Evolutionary conservation across 1,140 invertebrate species (phyloP), one percentile per base, ranked within the genome.

Genomic region (Megalonaias nervosa): DNA sequence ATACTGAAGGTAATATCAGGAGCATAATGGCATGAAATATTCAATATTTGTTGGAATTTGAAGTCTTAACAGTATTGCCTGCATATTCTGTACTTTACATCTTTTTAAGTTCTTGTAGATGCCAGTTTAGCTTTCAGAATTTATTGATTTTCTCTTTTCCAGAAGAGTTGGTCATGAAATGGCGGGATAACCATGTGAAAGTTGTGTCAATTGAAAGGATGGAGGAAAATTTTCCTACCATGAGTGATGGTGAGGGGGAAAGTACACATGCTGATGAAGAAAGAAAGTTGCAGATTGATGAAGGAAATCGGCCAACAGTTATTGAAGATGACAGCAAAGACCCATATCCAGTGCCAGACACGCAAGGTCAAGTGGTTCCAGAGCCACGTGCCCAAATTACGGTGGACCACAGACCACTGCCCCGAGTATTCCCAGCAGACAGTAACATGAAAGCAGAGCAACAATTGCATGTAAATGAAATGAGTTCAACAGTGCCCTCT

Each of bases 221-320:
- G 38, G 38, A 48, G 38, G 38, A 48, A 11, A 48, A 48, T 48
- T 48, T 48, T 48, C 9, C 6, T 48, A 11, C 38, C 38, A 48
- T 48, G 9, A 48, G 38, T 11, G 38, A 48, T 62, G 13, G 74
- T 69, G 74, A 67, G 69, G 21, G 70, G 67, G 57, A 71, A 69
- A 38, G 38, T 75, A 75, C 74, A 75, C 26, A 71, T 75, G 26
- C 67, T 58, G 72, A 72, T 57, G 75, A 77, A 65, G 69, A 77
- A 65, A 77, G 62, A 66, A 77, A 71, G n/a, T 72, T 77, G 67
- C 68, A 77, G 66, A 77, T 71, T 65, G 69, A 77, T 77, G 75
- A 77, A 38, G 69, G 69, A 19, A 77, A 72, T 64, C 67, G 69
- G 59, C 70, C 75, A 17, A 72, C 48, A 65, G 62, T 71, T 61